Percentiles rank a stretch among this genome's conserved stretches.
phyloP scores from a whole-genome alignment of 2,113 vertebrate genomes.

The Megaceryle torquata region DNA sequence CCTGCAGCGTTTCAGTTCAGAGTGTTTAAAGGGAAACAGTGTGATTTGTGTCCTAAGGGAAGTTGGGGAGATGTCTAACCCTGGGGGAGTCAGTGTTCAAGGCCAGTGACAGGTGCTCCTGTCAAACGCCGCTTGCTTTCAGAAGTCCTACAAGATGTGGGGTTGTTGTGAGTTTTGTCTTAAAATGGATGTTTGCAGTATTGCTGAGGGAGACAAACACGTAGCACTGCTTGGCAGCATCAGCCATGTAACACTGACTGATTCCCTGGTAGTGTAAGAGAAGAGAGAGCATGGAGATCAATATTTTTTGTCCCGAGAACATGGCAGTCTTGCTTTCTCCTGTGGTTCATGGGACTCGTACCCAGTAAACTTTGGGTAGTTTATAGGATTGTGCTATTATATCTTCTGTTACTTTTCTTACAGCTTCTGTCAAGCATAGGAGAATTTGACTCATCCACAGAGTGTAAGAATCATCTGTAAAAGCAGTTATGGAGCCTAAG shows the following conservation, averaged over 20 bases:
- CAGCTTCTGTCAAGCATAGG: neutral
- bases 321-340: neutral
- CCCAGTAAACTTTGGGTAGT: neutral
- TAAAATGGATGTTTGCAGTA: neutral
- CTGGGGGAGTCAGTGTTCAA: neutral
- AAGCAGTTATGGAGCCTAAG: neutral
- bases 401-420: neutral
- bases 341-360: neutral
- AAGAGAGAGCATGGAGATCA: neutral
- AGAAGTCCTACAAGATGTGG: neutral
- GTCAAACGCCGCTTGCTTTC: neutral
- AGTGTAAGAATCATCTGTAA: neutral
- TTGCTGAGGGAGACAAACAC: neutral
- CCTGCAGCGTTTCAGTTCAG: accelerated
- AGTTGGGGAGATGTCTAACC: neutral
- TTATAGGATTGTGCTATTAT: neutral
- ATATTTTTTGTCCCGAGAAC: accelerated
- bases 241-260: neutral
- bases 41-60: neutral
- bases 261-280: neutral
- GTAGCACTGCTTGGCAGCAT: neutral
- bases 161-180: neutral
- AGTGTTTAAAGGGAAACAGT: accelerated
- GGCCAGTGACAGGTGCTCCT: neutral
- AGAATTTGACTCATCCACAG: neutral